Conservation (phyloP, 1,140 invertebrate genomes). For the Teleopsis dalmanni region DNA sequence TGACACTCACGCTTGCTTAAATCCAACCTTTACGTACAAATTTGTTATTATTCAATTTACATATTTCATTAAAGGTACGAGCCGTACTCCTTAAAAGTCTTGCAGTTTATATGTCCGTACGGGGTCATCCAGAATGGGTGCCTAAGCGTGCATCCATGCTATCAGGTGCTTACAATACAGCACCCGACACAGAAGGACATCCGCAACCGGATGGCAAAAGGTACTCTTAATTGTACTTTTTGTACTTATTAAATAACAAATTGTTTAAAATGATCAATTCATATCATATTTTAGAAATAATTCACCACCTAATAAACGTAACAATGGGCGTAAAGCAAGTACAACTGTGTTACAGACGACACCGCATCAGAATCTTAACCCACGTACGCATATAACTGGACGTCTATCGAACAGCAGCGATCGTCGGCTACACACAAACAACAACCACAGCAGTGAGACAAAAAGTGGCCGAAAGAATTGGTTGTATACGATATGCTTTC, state of each 20-base stretch:
- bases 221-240: conserved; percentile 14
- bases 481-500: conserved; percentile 38
- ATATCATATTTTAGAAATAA: conserved; percentile 5
- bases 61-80: conserved; percentile 48
- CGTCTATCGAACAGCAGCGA: conserved; percentile 1
- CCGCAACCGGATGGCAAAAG: conserved; percentile 19
- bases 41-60: too few relatives aligned
- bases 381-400: conserved; percentile 2
- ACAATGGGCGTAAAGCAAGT: conserved; percentile 10
- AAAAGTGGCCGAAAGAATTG: conserved; percentile 20
- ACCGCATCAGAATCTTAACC: not conserved
- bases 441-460: conserved; percentile 7
- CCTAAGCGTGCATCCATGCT: conserved; percentile 47
- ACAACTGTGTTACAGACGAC: not conserved
- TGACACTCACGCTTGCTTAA: not conserved
- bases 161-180: conserved; percentile 42
- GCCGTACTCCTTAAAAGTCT: conserved; percentile 52
- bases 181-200: conserved; percentile 32
- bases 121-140: conserved; percentile 45
- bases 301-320: conserved; percentile 4
- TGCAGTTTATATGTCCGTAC: conserved; percentile 49
- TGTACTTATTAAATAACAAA: not conserved
- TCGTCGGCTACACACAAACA: conserved; percentile 10
- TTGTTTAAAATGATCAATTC: not conserved
- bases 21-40: not conserved